Evolutionary conservation across 2,888 invertebrate genomes (phyloP).

Genomic region (Pollenia angustigena): DNA sequence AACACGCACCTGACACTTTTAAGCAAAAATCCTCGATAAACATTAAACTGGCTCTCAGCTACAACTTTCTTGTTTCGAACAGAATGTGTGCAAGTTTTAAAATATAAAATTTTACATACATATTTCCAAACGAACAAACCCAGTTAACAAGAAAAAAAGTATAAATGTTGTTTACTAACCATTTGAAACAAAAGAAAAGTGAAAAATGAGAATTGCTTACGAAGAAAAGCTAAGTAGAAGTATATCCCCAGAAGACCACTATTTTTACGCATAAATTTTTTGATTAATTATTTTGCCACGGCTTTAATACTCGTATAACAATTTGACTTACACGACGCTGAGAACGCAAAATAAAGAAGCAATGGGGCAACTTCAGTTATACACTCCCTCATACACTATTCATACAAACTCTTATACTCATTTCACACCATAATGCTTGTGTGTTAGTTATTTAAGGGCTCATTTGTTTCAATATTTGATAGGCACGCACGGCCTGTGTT

Average conservation of each 20-base stretch:
- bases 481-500: constrained; percentile 33
- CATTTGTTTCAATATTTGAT: constrained; percentile 55
- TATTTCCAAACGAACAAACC: constrained; percentile 24
- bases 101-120: constrained; percentile 11
- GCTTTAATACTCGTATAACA: constrained; percentile 7
- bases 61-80: background rate
- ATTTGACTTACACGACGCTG: constrained; percentile 5
- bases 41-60: constrained; percentile 14
- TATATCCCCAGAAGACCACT: constrained; percentile 66
- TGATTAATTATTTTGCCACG: constrained; percentile 73
- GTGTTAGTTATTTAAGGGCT: constrained; percentile 15
- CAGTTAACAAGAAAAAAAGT: constrained; percentile 2
- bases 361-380: background rate
- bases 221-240: background rate
- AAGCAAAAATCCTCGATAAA: background rate
- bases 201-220: constrained; percentile 3
- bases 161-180: background rate
- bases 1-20: constrained; percentile 55
- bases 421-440: background rate
- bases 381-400: background rate
- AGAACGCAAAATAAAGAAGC: background rate
- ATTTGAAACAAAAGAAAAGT: background rate
- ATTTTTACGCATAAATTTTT: constrained; percentile 65
- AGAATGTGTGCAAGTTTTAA: background rate
- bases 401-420: background rate